A percentile compares a stretch with the other conserved stretches of the same genome.
Conservation (phyloP, 2,113 vertebrate genomes). For the Climacteris rufus region DNA sequence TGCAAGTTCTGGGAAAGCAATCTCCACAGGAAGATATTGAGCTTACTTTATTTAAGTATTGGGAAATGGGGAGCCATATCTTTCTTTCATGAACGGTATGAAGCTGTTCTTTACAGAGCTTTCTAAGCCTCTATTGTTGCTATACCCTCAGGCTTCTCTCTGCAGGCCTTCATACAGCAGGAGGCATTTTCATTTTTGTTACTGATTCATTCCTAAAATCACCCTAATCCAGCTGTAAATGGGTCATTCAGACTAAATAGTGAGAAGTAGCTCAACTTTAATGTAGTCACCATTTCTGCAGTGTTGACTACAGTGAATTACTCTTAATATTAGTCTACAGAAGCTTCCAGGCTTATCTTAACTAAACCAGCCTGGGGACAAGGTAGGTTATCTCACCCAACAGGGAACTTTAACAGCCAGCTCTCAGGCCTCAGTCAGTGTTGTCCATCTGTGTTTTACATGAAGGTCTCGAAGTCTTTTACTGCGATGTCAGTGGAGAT, state of each 20-base stretch:
- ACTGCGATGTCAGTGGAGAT: fast-evolving
- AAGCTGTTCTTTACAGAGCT: neutral
- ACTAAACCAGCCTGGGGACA: neutral
- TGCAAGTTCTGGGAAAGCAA: neutral
- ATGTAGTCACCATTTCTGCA: neutral
- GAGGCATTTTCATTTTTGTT: neutral
- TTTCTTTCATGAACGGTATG: neutral
- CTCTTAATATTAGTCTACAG: neutral
- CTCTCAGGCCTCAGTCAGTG: neutral
- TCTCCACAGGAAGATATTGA: neutral
- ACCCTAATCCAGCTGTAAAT: neutral
- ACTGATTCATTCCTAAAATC: neutral
- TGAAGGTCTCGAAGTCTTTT: neutral
- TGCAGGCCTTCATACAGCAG: neutral
- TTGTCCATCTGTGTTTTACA: neutral
- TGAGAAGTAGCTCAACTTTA: neutral
- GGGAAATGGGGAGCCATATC: neutral
- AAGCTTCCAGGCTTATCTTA: neutral
- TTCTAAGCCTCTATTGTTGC: neutral
- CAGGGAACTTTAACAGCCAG: neutral
- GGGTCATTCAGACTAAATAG: neutral
- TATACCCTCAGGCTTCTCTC: neutral
- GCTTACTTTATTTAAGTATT: neutral
- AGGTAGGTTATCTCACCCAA: neutral
- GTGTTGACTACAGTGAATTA: neutral